Evolutionary conservation across 2,113 vertebrate genomes (phyloP).

Genomic region (Phalacrocorax pelagicus): DNA sequence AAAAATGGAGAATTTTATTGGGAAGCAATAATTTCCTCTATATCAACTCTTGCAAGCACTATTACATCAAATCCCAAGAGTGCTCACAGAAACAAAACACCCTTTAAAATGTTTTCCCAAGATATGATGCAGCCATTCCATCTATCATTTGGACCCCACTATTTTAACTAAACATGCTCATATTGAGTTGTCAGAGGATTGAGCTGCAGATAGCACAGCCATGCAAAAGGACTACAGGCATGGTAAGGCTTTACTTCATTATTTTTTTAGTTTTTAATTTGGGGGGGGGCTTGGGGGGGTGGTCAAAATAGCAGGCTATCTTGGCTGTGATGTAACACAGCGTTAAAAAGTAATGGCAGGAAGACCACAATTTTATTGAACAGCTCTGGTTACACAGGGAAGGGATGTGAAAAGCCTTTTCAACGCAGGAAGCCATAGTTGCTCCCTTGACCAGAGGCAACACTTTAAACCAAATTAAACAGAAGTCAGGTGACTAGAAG

Average conservation of each 20-base stretch:
- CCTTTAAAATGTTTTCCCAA: constrained; percentile 46
- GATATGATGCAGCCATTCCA: constrained; percentile 42
- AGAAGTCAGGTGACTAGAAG: constrained; percentile 7
- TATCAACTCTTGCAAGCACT: constrained; percentile 47
- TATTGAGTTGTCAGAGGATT: neutral
- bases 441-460: constrained; percentile 5
- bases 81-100: constrained; percentile 41
- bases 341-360: neutral
- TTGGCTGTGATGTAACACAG: neutral
- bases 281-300: too few relatives aligned
- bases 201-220: neutral
- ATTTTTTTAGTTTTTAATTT: neutral
- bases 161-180: neutral
- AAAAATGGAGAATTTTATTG: constrained; percentile 67
- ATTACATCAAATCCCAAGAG: constrained; percentile 50
- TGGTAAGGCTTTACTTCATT: neutral
- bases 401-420: constrained; percentile 40
- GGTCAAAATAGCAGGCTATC: neutral
- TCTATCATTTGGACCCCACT: constrained; percentile 16
- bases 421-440: constrained; percentile 21
- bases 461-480: constrained; percentile 50
- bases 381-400: constrained; percentile 4
- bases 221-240: neutral
- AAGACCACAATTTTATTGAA: neutral
- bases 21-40: constrained; percentile 56